Evolutionary conservation across 2,113 vertebrate genomes (phyloP), one percentile per base, ranked within the genome.

Genomic region (Myiozetetes cayanensis): DNA sequence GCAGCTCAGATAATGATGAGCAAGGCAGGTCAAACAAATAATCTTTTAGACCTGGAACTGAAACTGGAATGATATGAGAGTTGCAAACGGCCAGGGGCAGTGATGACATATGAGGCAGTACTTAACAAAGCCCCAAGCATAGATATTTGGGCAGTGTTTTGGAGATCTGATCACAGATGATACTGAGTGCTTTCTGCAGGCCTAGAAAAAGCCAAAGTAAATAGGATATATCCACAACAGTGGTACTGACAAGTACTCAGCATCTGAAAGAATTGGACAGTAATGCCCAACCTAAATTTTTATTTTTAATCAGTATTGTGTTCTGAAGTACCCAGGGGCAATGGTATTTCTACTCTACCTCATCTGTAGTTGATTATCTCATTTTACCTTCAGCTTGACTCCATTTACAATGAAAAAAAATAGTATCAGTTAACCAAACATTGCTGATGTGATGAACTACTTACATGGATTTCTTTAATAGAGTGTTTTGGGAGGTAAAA

Each of bases 1-100:
- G 96, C 96, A 97, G 96, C 96, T 98, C 96, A 97, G 96, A 96
- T 97, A 98, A 98, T 95, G 97, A 96, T 0, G 31, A 97, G 92
- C 94, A 94, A 89, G 92, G 90, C 77, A 97, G 97, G 96, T 97
- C 97, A 97, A 97, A 95, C 89, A 95, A 97, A 96, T 93, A 94
- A 92, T 94, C 70, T 72, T 90, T 93, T 89, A 77, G 65, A 71
- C 58, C 63, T 74, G 75, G 62, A 96, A 94, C 46, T 95, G 90
- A 95, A 95, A 94, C 41, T 43, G 85, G 79, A 93, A 95, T 68
- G 30, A 56, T 93, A 89, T 83, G 85, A 85, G 85, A 92, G 74
- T 55, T 87, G 75, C 81, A 84, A 93, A 94, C 72, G 85, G 78
- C 63, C 86, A 56, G 87, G 88, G 90, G 94, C 94, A 90, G 50